Percentiles rank a stretch among this genome's conserved stretches.
Evolutionary conservation across 2,797 vertebrate species (phyloP).

Genomic region (Capromys pilorides): DNA sequence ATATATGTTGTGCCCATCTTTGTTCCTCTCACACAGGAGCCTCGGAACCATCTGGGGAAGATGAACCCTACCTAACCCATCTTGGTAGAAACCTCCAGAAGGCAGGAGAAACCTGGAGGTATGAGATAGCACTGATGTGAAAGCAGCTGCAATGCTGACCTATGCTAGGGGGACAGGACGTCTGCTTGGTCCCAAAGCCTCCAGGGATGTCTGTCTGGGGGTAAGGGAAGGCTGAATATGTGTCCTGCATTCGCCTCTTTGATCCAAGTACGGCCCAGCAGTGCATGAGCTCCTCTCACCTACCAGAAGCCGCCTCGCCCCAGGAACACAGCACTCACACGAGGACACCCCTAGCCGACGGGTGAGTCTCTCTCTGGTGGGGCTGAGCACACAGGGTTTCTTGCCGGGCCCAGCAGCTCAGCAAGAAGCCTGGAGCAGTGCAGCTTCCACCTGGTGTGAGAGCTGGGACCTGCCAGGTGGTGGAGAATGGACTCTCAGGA

Average conservation of each 20-base stretch:
- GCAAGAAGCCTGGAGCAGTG: slow-evolving; percentile 71
- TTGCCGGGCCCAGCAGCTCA: slow-evolving; percentile 67
- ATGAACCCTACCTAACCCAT: background rate
- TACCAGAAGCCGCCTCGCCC: slow-evolving; percentile 79
- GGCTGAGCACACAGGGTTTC: slow-evolving; percentile 76
- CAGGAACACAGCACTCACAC: slow-evolving; percentile 77
- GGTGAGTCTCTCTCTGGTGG: slow-evolving; percentile 71
- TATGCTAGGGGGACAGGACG: background rate
- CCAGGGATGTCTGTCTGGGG: slow-evolving; percentile 26
- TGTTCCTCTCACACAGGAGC: background rate
- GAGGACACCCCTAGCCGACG: slow-evolving; percentile 84
- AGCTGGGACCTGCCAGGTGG: slow-evolving; percentile 45
- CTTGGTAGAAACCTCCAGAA: background rate
- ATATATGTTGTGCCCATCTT: background rate
- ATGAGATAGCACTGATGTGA: background rate
- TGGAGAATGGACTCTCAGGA: background rate
- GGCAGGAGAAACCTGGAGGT: background rate
- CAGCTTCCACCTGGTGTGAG: slow-evolving; percentile 66
- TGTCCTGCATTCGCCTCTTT: slow-evolving; percentile 51
- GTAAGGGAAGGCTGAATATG: slow-evolving; percentile 41
- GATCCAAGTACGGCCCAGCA: too few relatives aligned
- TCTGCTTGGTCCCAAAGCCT: background rate
- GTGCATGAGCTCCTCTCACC: slow-evolving; percentile 33
- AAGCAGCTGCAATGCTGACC: background rate
- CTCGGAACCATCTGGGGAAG: background rate